Evolutionary conservation across 2,797 vertebrate genomes (phyloP).

Genomic region (Macrochelys suwanniensis): DNA sequence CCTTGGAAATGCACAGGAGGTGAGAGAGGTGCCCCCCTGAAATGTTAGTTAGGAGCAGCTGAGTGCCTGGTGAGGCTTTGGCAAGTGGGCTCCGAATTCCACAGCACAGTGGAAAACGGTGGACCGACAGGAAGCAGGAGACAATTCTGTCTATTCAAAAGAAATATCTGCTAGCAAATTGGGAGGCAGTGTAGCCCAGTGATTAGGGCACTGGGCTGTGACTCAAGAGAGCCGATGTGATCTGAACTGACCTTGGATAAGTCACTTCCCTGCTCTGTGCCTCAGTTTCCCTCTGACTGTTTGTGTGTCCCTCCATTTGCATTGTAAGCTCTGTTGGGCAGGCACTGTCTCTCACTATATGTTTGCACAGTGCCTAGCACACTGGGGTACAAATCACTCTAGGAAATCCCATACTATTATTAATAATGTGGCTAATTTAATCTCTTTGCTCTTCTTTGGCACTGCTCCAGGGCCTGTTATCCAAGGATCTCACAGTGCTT

Average conservation of each 20-base stretch:
- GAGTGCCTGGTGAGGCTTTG: neutral
- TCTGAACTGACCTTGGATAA: neutral
- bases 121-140: rapidly evolving
- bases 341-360: neutral
- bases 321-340: neutral
- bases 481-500: neutral
- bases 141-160: neutral
- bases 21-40: constrained; percentile 34
- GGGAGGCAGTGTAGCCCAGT: neutral
- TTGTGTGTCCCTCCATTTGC: neutral
- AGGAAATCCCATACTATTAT: neutral
- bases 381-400: neutral
- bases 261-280: neutral
- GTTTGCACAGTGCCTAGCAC: neutral
- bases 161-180: neutral
- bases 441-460: neutral
- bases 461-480: neutral
- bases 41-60: constrained; percentile 18
- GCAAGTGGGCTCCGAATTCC: neutral
- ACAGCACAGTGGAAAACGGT: neutral
- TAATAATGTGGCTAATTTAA: neutral
- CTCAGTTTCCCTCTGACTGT: neutral
- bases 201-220: too few relatives aligned
- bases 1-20: constrained; percentile 11
- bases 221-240: neutral